Base-by-base conservation (phyloP, 2,797 vertebrate genomes). In the Melanotaenia nigrans region DNA sequence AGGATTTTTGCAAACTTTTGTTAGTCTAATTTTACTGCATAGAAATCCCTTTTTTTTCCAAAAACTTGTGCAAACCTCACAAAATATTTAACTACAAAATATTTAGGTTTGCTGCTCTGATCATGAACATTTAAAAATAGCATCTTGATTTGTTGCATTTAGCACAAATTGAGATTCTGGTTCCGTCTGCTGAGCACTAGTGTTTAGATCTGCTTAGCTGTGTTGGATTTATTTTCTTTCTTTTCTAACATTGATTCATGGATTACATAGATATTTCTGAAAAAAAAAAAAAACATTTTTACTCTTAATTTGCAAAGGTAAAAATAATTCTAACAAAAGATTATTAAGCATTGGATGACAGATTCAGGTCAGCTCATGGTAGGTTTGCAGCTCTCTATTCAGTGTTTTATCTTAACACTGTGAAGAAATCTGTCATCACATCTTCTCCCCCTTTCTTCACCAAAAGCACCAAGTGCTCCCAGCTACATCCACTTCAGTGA, bases 401-500 rank as follows among this genome's bases (percentile, higher is more conserved):
- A 16, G 2, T 38, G 24, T 58, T 65, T 64, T 57, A 22, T 61
- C 20, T 79, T 54, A 12, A 12, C 12, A 2, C 36, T 42, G 47
- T 64, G 9, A 68, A 61, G 47, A 38, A 16, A 65, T 25, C 42
- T 66, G 0, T 84, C 62, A 53, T 79, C 67, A 54, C 22, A 53
- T 51, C 13, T 59, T 68, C 28, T 58, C 56, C 5, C 16, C 33
- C 56, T 0, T 57, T 77, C 45, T 66, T 42, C 49, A 11, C 77
- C 55, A 20, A 79, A 91, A 99, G 98, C 97, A 4, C 98, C 98
- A 75, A 98, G 96, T 0, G 94, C 96, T 32, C 97, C 98, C 0
- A 90, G 93, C 85, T 95, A 94, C 22, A 96, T 99, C 87, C 95
- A 95, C 71, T 99, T 99, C 94, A 97, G 97, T 8, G 98, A 99